A percentile compares a stretch with the other conserved stretches of the same genome.
Evolutionary conservation across 1,140 invertebrate species (phyloP).

Genomic region (Telenomus remus): DNA sequence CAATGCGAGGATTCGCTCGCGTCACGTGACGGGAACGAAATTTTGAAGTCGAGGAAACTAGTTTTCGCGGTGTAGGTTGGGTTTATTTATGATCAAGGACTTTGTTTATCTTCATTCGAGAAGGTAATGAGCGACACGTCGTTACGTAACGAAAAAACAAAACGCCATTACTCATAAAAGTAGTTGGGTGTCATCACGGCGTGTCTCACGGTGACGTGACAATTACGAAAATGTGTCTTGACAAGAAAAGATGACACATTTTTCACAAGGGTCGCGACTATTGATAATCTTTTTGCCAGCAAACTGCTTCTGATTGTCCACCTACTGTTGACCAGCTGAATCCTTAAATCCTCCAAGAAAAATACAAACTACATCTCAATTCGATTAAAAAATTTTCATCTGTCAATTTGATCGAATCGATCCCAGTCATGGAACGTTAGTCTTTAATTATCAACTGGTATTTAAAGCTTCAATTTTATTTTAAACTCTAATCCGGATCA

Average conservation of each 20-base stretch:
- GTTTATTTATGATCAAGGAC: slow-evolving; percentile 52
- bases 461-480: too few relatives aligned
- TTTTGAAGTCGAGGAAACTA: background rate
- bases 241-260: slow-evolving; percentile 31
- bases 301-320: too few relatives aligned
- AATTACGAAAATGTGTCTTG: slow-evolving; percentile 21
- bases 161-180: slow-evolving; percentile 51
- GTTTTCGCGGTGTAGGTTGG: slow-evolving; percentile 23
- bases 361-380: too few relatives aligned
- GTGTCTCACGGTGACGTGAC: slow-evolving; percentile 15
- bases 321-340: too few relatives aligned
- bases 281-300: background rate
- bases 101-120: slow-evolving; percentile 50
- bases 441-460: background rate
- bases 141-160: slow-evolving; percentile 27
- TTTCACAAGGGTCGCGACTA: slow-evolving; percentile 2
- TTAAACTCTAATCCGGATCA: too few relatives aligned
- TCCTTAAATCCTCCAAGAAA: too few relatives aligned
- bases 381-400: too few relatives aligned
- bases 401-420: too few relatives aligned
- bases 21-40: background rate
- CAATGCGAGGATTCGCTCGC: too few relatives aligned
- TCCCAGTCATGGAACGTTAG: too few relatives aligned
- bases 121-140: slow-evolving; percentile 37
- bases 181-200: slow-evolving; percentile 21